Conservation (phyloP, 2,888 invertebrate species). For the Eupeodes latifasciatus region DNA sequence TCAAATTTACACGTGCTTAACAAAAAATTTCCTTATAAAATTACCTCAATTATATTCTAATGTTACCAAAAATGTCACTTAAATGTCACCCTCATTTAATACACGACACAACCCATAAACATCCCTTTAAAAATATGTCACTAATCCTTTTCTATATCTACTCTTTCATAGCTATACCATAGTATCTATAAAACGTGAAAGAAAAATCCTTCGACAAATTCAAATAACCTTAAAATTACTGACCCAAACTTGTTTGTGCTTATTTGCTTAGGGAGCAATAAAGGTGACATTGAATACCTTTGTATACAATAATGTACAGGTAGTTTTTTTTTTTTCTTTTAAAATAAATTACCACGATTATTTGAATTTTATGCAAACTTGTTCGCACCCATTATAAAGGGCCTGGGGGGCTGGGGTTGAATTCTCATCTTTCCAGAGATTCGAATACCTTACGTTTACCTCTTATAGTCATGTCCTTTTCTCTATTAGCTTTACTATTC, state of each 20-base stretch:
- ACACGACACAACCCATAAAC: neutral
- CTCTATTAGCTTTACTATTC: conserved; percentile 52
- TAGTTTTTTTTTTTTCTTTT: conserved; percentile 22
- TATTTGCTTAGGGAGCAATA: conserved; percentile 8
- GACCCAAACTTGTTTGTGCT: conserved; percentile 37
- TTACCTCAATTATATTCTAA: conserved; percentile 28
- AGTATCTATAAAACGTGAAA: neutral
- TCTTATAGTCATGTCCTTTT: conserved; percentile 4
- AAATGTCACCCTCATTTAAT: conserved; percentile 24
- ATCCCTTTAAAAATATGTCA: conserved; percentile 21
- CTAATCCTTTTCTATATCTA: neutral
- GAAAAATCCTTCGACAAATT: conserved; percentile 13
- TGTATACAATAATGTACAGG: conserved; percentile 36
- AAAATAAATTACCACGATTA: conserved; percentile 67
- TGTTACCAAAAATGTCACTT: neutral
- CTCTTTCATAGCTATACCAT: too few species aligned
- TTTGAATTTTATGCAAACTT: conserved; percentile 75
- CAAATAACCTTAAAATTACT: conserved; percentile 48
- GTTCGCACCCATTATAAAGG: conserved; percentile 51
- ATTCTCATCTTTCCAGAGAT: conserved; percentile 11
- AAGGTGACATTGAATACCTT: conserved; percentile 63
- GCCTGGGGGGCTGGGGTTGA: neutral
- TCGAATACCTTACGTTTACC: neutral
- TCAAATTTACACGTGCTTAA: neutral
- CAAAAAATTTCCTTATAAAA: neutral